phyloP scores from a whole-genome alignment of 2,797 vertebrate species.

The Paedocypris micromegethes region DNA sequence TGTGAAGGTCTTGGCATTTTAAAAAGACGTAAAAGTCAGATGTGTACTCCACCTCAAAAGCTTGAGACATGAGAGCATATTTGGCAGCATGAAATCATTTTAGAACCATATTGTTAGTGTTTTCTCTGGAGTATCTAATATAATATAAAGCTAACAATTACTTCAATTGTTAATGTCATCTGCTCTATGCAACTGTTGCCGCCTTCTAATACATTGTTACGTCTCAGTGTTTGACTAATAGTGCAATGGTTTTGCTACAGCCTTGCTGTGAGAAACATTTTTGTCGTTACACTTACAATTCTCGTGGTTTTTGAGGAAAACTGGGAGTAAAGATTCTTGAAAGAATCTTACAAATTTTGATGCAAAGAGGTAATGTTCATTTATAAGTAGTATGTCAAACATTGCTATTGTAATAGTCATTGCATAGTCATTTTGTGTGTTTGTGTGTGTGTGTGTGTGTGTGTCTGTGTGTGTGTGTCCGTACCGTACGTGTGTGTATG shows the following conservation, averaged over 20 bases:
- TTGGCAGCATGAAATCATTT: neutral
- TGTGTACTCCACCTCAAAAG: neutral
- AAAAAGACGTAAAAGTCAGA: too few species aligned
- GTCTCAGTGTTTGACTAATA: constrained; percentile 17
- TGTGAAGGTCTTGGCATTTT: neutral
- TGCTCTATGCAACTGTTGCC: constrained; percentile 1
- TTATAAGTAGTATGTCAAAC: too few species aligned
- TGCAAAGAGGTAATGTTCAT: too few species aligned
- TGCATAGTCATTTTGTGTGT: neutral
- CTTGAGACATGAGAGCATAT: neutral
- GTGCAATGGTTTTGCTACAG: constrained; percentile 25
- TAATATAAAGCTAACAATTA: constrained; percentile 5
- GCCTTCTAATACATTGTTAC: neutral
- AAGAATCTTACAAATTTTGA: too few species aligned
- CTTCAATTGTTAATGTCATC: neutral
- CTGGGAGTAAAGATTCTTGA: too few species aligned
- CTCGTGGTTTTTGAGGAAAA: too few species aligned
- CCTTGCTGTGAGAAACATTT: constrained; percentile 22
- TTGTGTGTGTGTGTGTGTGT: too few species aligned
- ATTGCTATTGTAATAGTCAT: neutral
- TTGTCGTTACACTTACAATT: neutral
- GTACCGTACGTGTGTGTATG: too few species aligned
- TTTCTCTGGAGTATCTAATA: neutral
- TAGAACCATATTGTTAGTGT: neutral
- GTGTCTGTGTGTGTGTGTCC: too few species aligned